phyloP scores from a whole-genome alignment of 2,797 vertebrate genomes.

The Melanogrammus aeglefinus region DNA sequence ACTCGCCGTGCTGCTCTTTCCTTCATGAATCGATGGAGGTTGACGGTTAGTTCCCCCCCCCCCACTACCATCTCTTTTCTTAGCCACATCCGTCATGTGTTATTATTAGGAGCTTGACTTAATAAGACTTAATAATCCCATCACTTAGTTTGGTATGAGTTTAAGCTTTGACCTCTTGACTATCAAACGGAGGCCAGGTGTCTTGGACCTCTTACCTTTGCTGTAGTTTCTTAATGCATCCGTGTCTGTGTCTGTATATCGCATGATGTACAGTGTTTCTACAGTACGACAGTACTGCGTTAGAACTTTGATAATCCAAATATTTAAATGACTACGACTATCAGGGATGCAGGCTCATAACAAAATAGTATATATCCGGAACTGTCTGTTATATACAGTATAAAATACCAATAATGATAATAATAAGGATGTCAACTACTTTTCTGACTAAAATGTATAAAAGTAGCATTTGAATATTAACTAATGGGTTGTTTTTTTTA shows the following conservation, averaged over 20 bases:
- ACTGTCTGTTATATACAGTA: slow-evolving; percentile 49
- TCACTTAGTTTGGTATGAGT: background rate
- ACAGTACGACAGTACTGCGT: slow-evolving; percentile 51
- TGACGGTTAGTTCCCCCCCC: background rate
- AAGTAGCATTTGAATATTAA: slow-evolving; percentile 49
- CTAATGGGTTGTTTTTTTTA: slow-evolving; percentile 48
- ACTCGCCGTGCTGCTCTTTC: slow-evolving; percentile 51
- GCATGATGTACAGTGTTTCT: slow-evolving; percentile 69
- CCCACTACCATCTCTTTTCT: slow-evolving; percentile 17
- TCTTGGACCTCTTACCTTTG: slow-evolving; percentile 1
- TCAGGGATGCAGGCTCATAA: slow-evolving; percentile 64
- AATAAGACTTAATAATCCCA: background rate
- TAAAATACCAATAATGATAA: slow-evolving; percentile 24
- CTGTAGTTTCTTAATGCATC: slow-evolving; percentile 22
- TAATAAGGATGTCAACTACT: slow-evolving; percentile 39
- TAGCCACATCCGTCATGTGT: slow-evolving; percentile 13
- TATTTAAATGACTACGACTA: slow-evolving; percentile 55
- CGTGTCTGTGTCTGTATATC: slow-evolving; percentile 45
- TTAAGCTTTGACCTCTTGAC: slow-evolving; percentile 9
- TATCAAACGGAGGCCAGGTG: slow-evolving; percentile 21
- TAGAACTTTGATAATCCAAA: slow-evolving; percentile 60
- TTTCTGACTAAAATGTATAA: slow-evolving; percentile 58
- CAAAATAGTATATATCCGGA: slow-evolving; percentile 43
- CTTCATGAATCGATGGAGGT: slow-evolving; percentile 11
- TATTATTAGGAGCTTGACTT: slow-evolving; percentile 15